phyloP scores from a whole-genome alignment of 1,140 invertebrate genomes.

The Heliconius hermathena region DNA sequence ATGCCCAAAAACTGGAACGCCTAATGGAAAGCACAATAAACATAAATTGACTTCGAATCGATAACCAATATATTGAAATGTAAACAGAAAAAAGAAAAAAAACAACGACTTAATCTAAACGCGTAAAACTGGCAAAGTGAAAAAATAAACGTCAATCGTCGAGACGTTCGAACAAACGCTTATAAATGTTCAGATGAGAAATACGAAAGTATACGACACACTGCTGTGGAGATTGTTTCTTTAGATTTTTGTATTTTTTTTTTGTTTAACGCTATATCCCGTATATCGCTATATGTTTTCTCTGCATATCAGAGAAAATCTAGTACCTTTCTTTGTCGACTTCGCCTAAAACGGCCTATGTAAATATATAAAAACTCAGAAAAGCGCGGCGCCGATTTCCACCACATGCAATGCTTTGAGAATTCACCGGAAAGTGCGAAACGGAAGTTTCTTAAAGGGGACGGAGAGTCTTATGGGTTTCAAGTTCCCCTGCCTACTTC shows the following conservation, averaged over 20 bases:
- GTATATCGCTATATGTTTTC: background rate
- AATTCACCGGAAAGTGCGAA: too few relatives aligned
- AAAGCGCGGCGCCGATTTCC: too few relatives aligned
- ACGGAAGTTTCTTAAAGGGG: too few relatives aligned
- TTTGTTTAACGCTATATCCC: background rate
- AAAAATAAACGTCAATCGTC: constrained; percentile 15
- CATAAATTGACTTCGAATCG: constrained; percentile 23
- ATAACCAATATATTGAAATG: constrained; percentile 25
- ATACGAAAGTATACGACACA: constrained; percentile 15
- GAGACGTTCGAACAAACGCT: constrained; percentile 19
- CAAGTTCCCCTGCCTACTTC: too few relatives aligned
- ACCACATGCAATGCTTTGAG: too few relatives aligned
- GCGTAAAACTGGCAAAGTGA: constrained; percentile 21
- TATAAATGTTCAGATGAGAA: constrained; percentile 18
- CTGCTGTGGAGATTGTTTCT: background rate
- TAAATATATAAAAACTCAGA: too few relatives aligned
- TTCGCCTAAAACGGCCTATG: too few relatives aligned
- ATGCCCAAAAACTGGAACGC: constrained; percentile 18
- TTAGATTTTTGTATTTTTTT: background rate
- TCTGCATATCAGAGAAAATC: too few relatives aligned
- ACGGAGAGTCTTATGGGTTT: too few relatives aligned
- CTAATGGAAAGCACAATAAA: constrained; percentile 18
- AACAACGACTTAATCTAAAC: constrained; percentile 20
- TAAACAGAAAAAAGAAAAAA: constrained; percentile 18
- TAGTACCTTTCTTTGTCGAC: background rate